Evolutionary conservation across 2,113 vertebrate species (phyloP).

Genomic region (Lasiurus cinereus): DNA sequence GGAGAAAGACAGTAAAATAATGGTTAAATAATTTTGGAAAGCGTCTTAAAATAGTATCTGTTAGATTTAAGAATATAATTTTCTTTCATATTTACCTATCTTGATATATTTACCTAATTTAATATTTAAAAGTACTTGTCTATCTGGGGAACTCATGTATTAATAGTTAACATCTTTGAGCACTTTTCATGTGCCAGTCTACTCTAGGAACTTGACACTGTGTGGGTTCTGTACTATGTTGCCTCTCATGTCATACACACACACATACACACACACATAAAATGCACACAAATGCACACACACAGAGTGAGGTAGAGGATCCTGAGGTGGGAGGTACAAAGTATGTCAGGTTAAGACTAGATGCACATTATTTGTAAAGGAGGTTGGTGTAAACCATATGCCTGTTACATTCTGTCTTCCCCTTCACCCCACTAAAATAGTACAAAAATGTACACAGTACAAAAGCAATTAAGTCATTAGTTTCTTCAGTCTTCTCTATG

Average conservation of each 20-base stretch:
- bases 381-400: not conserved
- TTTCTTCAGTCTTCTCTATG: not conserved
- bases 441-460: not conserved
- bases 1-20: not conserved
- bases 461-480: not conserved
- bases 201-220: not conserved
- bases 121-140: slow-evolving; percentile 37
- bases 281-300: not conserved
- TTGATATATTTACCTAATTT: slow-evolving; percentile 19
- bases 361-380: not conserved
- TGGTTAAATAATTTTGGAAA: slow-evolving; percentile 27
- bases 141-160: not conserved
- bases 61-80: slow-evolving; percentile 44
- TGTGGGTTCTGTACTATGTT: not conserved
- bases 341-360: not conserved
- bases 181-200: not conserved
- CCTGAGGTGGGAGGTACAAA: not conserved
- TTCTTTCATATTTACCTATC: slow-evolving; percentile 18
- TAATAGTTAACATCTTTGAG: not conserved
- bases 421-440: not conserved
- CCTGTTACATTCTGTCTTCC: not conserved
- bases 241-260: not conserved
- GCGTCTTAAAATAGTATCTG: slow-evolving; percentile 47
- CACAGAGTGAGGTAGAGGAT: not conserved
- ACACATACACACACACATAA: not conserved